Percentiles rank a stretch among this genome's conserved stretches.
These are phyloP conservation scores for Agriotes lineatus DNA, from an alignment of 2,888 invertebrate species.

Conservation along the genomic window DNA sequence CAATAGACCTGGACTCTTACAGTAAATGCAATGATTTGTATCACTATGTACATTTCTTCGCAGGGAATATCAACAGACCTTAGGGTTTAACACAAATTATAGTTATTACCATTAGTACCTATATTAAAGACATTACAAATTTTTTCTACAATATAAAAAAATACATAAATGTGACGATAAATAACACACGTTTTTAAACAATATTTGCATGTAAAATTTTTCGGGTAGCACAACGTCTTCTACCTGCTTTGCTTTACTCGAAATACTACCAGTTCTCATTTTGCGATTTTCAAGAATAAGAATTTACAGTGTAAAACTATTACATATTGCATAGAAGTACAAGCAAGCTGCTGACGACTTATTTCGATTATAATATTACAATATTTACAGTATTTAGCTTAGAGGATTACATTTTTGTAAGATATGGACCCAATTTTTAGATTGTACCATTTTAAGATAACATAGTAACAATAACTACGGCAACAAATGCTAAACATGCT, in stretches of 20 bases:
- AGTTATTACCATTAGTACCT: neutral
- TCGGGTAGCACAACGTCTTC: neutral
- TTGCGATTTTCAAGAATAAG: neutral
- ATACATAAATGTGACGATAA: neutral
- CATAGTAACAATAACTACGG: neutral
- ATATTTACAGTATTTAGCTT: neutral
- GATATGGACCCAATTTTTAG: slow-evolving; percentile 33
- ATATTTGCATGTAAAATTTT: too few species aligned
- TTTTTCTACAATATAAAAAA: neutral
- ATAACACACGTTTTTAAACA: neutral
- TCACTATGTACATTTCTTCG: too few species aligned
- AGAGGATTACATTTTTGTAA: slow-evolving; percentile 2
- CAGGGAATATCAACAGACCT: too few species aligned
- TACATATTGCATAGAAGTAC: neutral
- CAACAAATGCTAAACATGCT: neutral
- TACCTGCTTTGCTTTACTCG: neutral
- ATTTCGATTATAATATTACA: neutral
- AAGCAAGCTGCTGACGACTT: neutral
- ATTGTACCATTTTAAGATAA: slow-evolving; percentile 26
- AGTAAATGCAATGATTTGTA: neutral
- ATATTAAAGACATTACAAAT: neutral
- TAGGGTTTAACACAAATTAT: too few species aligned
- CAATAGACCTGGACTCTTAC: neutral
- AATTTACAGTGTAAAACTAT: too few species aligned
- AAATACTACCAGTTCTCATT: neutral